Evolutionary conservation across 2,888 invertebrate genomes (phyloP), one percentile per base, ranked within the genome.

Genomic region (Ormyrus pomaceus): DNA sequence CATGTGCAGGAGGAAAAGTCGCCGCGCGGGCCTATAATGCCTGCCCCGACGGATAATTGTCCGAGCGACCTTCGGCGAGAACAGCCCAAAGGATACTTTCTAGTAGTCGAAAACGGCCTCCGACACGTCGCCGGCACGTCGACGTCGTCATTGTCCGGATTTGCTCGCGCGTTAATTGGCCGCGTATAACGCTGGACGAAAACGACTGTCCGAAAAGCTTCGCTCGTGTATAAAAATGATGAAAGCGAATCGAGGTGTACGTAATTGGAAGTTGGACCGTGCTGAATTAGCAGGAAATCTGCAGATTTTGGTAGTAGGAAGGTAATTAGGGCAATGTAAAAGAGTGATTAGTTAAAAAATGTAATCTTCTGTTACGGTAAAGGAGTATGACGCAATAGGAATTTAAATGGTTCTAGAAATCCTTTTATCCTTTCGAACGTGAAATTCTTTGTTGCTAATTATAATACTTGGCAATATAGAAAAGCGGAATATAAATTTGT

Each of bases 101-200:
- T 70, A 68, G 19, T 50, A 13, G 51, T 59, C 59, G 13, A 50
- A 51, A 34, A 55, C 59, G 50, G 55, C 64, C 46, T 55, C 55
- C 71, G 73, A 46, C 10, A 9, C 55, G 34, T 34, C 55, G 45
- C 48, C 58, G 13, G 13, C 13, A 13, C 71, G 34, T 48, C 58
- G 56, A 13, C 45, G 48, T 61, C 34, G 34, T 34, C 34, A 34
- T 34, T 34, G 34, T 34, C 4, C 34, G 34, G 34, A 34, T 34
- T 34, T 34, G 34, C 34, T 34, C 34, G 34, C 34, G 34, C 66
- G 78, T 72, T 78, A 78, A 78, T 78, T 78, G 72, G 72, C 55
- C n/a, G 50, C 65, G 34, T 13, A 2, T 34, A 34, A 34, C 34
- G 34, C 34, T 34, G 13, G 56, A 9, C 75, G 53, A 59, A 48